A percentile compares a stretch with the other conserved stretches of the same genome.
These are phyloP conservation scores for Anguilla obscura DNA, from an alignment of 2,797 vertebrate species.

Conservation along the genomic window DNA sequence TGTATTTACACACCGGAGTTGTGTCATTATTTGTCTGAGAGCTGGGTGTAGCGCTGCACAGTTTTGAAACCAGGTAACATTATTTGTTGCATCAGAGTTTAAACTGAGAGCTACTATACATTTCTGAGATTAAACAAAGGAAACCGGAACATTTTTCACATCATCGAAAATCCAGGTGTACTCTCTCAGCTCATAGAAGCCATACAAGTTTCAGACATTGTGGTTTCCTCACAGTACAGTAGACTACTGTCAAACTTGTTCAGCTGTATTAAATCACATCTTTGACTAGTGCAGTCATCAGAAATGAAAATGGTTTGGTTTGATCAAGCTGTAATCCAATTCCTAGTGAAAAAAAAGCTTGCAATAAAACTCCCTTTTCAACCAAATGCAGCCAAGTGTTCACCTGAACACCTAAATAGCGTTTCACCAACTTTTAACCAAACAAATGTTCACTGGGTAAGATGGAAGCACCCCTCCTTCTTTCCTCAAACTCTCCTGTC, in stretches of 20 bases:
- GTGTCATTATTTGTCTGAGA: background rate
- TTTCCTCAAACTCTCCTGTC: background rate
- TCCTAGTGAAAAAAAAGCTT: background rate
- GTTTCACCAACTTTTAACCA: background rate
- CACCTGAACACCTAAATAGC: background rate
- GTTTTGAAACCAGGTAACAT: background rate
- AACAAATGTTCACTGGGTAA: background rate
- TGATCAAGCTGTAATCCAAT: background rate
- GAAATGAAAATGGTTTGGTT: background rate
- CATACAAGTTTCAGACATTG: background rate
- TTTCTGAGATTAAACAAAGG: slow-evolving; percentile 4
- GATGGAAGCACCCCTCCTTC: background rate
- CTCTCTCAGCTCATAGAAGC: background rate
- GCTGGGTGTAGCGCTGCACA: background rate
- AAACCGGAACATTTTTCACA: background rate
- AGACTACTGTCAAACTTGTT: background rate
- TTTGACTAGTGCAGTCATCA: background rate
- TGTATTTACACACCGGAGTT: background rate
- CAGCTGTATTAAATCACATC: background rate
- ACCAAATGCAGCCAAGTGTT: background rate
- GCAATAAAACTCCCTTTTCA: background rate
- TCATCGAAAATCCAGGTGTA: background rate
- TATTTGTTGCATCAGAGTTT: background rate
- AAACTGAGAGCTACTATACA: background rate
- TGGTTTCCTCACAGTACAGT: background rate